These are phyloP conservation scores for Acanthornis magna DNA, from an alignment of 2,797 vertebrate genomes.

Conservation along the genomic window DNA sequence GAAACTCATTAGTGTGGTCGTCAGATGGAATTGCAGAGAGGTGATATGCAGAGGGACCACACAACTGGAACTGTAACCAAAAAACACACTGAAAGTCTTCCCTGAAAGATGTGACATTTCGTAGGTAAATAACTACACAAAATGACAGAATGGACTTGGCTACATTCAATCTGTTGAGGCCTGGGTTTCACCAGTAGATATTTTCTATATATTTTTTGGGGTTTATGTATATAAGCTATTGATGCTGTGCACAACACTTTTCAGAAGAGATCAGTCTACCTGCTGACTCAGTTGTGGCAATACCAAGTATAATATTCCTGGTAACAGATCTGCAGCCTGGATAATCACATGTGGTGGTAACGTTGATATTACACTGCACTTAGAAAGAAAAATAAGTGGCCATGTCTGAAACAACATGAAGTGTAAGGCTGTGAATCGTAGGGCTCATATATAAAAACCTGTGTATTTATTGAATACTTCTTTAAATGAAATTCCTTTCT, in stretches of 20 bases:
- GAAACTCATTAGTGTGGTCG: accelerated
- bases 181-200: background rate
- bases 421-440: background rate
- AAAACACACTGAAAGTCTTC: background rate
- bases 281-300: background rate
- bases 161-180: background rate
- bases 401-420: background rate
- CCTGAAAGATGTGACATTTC: background rate
- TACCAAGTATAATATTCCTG: background rate
- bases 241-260: background rate
- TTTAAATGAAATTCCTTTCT: background rate
- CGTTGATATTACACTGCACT: background rate
- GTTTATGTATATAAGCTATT: background rate
- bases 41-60: background rate
- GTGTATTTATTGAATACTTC: background rate
- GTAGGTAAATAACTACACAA: background rate
- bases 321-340: background rate
- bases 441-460: background rate
- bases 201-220: background rate
- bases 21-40: background rate
- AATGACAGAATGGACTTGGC: background rate
- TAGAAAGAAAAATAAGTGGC: background rate
- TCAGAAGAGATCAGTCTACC: background rate
- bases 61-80: background rate
- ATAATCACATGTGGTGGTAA: background rate